Conservation (phyloP, 2,797 vertebrate genomes). For the Halcyon leucocephala region DNA sequence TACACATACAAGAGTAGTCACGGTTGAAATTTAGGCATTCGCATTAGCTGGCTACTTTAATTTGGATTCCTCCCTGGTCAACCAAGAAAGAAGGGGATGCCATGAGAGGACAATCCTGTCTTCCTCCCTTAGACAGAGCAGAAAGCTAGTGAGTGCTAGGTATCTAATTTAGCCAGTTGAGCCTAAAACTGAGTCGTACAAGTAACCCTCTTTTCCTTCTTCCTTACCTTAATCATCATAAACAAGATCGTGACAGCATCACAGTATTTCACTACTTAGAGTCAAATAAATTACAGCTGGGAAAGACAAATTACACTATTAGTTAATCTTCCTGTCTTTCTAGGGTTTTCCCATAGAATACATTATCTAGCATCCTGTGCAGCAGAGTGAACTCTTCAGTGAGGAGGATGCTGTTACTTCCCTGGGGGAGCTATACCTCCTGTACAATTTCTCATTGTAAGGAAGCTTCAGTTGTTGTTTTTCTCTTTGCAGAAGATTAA, state of each 20-base stretch:
- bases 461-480: constrained; percentile 39
- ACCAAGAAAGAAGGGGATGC: neutral
- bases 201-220: constrained; percentile 29
- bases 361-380: constrained; percentile 32
- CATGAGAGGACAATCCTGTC: neutral
- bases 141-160: neutral
- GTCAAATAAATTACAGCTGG: constrained; percentile 61
- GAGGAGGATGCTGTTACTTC: constrained; percentile 52
- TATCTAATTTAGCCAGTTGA: neutral
- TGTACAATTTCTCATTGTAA: constrained; percentile 34
- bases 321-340: constrained; percentile 67
- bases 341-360: constrained; percentile 52
- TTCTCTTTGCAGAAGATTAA: constrained; percentile 27
- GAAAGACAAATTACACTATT: constrained; percentile 64
- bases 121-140: neutral
- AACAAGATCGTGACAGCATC: constrained; percentile 64
- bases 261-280: constrained; percentile 61
- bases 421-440: constrained; percentile 36
- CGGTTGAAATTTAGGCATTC: neutral
- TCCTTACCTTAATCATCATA: constrained; percentile 66
- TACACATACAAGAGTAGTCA: neutral
- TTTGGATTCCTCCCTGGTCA: neutral
- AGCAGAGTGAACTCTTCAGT: constrained; percentile 21
- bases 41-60: neutral
- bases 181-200: neutral